Conservation (phyloP, 2,113 vertebrate genomes). For the Hippopotamus amphibius region DNA sequence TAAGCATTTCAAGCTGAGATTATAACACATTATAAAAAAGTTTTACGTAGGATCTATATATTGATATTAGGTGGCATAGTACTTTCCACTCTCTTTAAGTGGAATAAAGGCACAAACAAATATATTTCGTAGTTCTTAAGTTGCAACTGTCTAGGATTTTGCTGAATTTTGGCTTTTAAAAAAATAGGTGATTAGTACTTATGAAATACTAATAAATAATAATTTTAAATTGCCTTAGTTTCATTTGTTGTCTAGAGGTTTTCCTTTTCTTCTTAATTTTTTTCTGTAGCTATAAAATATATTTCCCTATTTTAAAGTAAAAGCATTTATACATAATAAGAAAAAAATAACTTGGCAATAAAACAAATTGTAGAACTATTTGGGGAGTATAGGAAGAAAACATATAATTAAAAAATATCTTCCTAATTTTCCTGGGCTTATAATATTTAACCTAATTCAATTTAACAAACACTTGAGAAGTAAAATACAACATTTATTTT, state of each 20-base stretch:
- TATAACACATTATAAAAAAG: neutral
- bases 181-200: neutral
- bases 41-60: neutral
- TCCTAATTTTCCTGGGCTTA: no score
- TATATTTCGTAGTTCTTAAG: neutral
- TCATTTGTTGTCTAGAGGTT: neutral
- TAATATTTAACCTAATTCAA: no score
- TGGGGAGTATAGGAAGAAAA: neutral
- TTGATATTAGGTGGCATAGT: neutral
- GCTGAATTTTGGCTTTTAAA: neutral
- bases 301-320: neutral
- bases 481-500: no score
- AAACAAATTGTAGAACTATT: neutral
- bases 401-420: neutral
- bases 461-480: no score
- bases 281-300: neutral
- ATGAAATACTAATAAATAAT: neutral
- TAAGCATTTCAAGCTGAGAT: neutral
- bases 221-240: neutral
- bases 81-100: neutral
- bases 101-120: neutral
- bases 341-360: neutral
- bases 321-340: neutral
- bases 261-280: neutral
- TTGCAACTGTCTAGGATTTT: neutral